Evolutionary conservation across 1,140 invertebrate species (phyloP), one percentile per base, ranked within the genome.

Genomic region (Drosophila biarmipes): DNA sequence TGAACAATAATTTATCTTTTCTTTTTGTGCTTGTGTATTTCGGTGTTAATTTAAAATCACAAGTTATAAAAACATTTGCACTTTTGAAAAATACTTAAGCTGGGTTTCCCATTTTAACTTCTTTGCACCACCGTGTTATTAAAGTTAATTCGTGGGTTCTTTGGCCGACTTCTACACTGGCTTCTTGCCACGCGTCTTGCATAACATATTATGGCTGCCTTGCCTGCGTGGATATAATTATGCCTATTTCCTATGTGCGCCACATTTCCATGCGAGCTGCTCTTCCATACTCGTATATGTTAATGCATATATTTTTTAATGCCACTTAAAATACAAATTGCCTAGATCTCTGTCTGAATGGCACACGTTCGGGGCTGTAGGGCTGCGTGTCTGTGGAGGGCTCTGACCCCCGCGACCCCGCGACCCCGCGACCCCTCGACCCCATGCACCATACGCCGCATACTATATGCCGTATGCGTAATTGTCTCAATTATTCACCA

Each of bases 401-500:
- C 21, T 21, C 17, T 21, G 12, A 49, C 6, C 42, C 14, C 49
- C 43, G 14, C 12, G 29, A 12, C 2, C 21, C 24, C n/a, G n/a
- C n/a, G n/a, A n/a, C n/a, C n/a, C n/a, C n/a, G n/a, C n/a, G n/a
- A n/a, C n/a, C n/a, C n/a, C n/a, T n/a, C n/a, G n/a, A n/a, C n/a
- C 42, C 27, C 0, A 24, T 29, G 6, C 5, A 29, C 4, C 21
- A 17, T 11, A 19, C 61, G 6, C 14, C 55, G 29, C 66, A 17
- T 52, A 43, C 58, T 72, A 74, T 81, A 73, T 73, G 68, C 56
- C 72, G 61, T 82, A 78, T 79, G 72, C 84, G 82, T 87, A 87
- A 87, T 87, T 87, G 84, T 87, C 82, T 89, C 82, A 87, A 87
- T 87, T 87, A 87, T 89, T 87, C 82, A 87, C 82, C 84, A 73